These are phyloP conservation scores for Drosophila maculinotata DNA, from an alignment of 2,888 invertebrate genomes.

Conservation along the genomic window DNA sequence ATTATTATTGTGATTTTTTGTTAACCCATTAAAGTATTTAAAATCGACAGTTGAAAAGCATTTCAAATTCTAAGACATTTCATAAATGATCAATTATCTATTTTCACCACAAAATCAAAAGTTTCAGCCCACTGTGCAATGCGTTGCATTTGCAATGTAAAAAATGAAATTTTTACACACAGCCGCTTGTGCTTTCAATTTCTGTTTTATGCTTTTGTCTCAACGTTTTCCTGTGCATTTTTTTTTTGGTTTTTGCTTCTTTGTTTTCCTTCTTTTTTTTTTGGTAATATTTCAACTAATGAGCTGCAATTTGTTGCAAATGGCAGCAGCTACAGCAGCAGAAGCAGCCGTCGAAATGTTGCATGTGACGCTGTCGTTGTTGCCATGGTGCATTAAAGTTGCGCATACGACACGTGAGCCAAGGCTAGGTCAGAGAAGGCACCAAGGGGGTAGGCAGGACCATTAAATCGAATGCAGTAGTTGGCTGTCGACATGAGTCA, in stretches of 20 bases:
- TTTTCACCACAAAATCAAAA: neutral
- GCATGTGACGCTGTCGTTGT: conserved; percentile 56
- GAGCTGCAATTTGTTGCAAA: conserved; percentile 76
- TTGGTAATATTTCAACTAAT: conserved; percentile 65
- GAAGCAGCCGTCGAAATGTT: conserved; percentile 22
- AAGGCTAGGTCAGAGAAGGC: neutral
- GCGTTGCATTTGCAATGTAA: conserved; percentile 53
- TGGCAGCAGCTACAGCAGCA: conserved; percentile 47
- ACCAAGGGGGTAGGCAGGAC: neutral
- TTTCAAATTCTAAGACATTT: too few relatives aligned
- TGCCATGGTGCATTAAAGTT: conserved; percentile 46
- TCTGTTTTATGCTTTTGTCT: conserved; percentile 66
- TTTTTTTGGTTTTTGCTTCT: conserved; percentile 1
- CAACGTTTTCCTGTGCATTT: conserved; percentile 39
- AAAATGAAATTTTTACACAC: conserved; percentile 31
- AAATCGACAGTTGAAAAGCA: too few relatives aligned
- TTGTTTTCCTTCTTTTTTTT: neutral
- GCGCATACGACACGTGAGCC: conserved; percentile 52
- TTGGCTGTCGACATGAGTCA: conserved; percentile 47
- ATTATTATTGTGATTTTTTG: too few relatives aligned
- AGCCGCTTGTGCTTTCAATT: conserved; percentile 46
- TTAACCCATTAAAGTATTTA: too few relatives aligned
- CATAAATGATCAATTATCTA: neutral
- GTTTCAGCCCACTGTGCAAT: conserved; percentile 43
- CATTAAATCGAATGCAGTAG: conserved; percentile 33